A percentile compares a stretch with the other conserved stretches of the same genome.
phyloP scores from a whole-genome alignment of 2,797 vertebrate species.

The Sebastes umbrosus region DNA sequence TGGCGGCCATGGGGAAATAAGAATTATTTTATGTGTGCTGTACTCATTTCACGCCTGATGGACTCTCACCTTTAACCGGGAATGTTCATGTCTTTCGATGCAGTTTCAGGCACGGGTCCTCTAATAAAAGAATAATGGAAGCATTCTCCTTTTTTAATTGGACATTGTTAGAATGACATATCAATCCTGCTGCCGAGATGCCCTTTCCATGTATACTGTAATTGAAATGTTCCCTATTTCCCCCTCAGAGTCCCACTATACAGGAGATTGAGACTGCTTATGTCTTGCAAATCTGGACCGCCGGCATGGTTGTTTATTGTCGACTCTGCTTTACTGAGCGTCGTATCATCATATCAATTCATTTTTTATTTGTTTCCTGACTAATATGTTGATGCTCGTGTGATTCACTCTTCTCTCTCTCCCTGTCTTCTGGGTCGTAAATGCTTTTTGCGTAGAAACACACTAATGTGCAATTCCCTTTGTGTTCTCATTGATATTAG shows the following conservation, averaged over 20 bases:
- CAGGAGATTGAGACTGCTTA: slow-evolving; percentile 46
- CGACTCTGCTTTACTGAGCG: slow-evolving; percentile 25
- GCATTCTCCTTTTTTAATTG: slow-evolving; percentile 85
- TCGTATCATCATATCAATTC: slow-evolving; percentile 20
- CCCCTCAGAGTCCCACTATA: slow-evolving; percentile 31
- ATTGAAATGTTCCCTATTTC: slow-evolving; percentile 80
- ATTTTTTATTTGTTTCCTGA: slow-evolving; percentile 9
- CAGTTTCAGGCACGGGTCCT: slow-evolving; percentile 65
- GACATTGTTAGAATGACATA: slow-evolving; percentile 85
- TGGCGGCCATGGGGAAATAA: slow-evolving; percentile 73
- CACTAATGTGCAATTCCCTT: slow-evolving; percentile 38
- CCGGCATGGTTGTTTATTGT: slow-evolving; percentile 26
- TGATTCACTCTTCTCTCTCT: slow-evolving; percentile 20
- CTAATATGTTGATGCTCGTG: slow-evolving; percentile 25
- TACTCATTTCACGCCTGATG: slow-evolving; percentile 85
- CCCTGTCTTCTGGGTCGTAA: slow-evolving; percentile 18
- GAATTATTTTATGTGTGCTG: slow-evolving; percentile 80
- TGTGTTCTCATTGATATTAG: slow-evolving; percentile 36
- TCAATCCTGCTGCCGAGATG: slow-evolving; percentile 80
- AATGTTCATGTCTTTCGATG: slow-evolving; percentile 64
- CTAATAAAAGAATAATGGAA: slow-evolving; percentile 83
- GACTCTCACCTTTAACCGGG: slow-evolving; percentile 79
- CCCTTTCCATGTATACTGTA: slow-evolving; percentile 82
- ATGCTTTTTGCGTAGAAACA: slow-evolving; percentile 14
- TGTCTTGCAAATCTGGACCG: slow-evolving; percentile 44